Evolutionary conservation across 1,140 invertebrate genomes (phyloP).

Genomic region (Drosophila bocki): DNA sequence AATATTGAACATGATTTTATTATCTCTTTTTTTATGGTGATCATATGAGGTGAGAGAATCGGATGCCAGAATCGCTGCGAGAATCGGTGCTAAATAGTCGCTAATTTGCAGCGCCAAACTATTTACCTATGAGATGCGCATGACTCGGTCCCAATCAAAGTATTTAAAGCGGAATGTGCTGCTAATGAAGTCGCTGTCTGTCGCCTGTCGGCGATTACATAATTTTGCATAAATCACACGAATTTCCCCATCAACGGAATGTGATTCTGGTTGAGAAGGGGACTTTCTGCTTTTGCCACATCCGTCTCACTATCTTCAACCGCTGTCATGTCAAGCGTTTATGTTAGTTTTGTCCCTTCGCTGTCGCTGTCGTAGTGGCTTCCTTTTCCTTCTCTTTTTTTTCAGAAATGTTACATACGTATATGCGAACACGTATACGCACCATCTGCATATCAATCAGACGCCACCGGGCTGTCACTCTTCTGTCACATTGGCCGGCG

Average conservation of each 20-base stretch:
- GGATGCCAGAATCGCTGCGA: background rate
- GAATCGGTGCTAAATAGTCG: slow-evolving; percentile 37
- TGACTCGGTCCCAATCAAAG: slow-evolving; percentile 48
- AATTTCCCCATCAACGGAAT: slow-evolving; percentile 15
- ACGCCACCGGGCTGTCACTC: slow-evolving; percentile 69
- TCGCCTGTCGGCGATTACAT: slow-evolving; percentile 32
- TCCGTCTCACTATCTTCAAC: slow-evolving; percentile 51
- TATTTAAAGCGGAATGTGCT: slow-evolving; percentile 18
- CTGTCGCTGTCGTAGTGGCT: slow-evolving; percentile 12
- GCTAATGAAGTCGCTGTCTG: slow-evolving; percentile 22
- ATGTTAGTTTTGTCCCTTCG: slow-evolving; percentile 38
- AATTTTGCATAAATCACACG: slow-evolving; percentile 62
- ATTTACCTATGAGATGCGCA: slow-evolving; percentile 16
- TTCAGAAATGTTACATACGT: slow-evolving; percentile 18
- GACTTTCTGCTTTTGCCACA: slow-evolving; percentile 27
- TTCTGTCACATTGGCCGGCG: slow-evolving; percentile 68
- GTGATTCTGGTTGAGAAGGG: slow-evolving; percentile 26
- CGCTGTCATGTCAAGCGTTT: slow-evolving; percentile 43
- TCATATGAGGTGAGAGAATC: slow-evolving; percentile 46
- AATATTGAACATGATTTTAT: slow-evolving; percentile 15
- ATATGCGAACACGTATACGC: slow-evolving; percentile 35
- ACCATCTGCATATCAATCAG: slow-evolving; percentile 78
- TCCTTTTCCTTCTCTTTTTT: slow-evolving; percentile 19
- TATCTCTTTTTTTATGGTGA: slow-evolving; percentile 19
- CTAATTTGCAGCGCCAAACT: slow-evolving; percentile 26